Evolutionary conservation across 2,888 invertebrate species (phyloP).

Genomic region (Chouioia cunea): DNA sequence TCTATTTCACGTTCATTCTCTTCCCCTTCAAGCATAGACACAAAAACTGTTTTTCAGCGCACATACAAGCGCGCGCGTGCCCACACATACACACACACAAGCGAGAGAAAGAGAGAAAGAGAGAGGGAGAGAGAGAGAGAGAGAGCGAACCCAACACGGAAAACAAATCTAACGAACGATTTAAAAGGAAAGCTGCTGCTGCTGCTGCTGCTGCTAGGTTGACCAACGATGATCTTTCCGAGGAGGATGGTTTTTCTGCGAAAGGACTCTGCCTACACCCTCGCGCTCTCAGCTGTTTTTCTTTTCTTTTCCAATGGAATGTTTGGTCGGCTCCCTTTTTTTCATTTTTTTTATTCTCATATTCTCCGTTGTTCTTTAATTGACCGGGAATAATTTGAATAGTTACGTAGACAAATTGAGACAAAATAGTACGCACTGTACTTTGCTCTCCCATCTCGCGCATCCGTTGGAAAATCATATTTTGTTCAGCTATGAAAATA

Average conservation of each 20-base stretch:
- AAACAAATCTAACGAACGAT: conserved; percentile 38
- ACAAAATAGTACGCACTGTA: conserved; percentile 2
- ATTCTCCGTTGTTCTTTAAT: conserved; percentile 24
- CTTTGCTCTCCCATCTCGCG: too few species aligned
- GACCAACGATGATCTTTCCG: not conserved
- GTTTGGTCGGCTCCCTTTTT: conserved; percentile 14
- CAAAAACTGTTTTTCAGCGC: conserved; percentile 17
- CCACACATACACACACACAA: too few species aligned
- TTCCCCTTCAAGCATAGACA: conserved; percentile 15
- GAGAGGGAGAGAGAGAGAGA: too few species aligned
- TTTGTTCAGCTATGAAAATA: too few species aligned
- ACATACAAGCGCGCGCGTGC: too few species aligned
- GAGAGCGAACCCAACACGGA: not conserved
- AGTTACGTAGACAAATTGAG: conserved; percentile 17
- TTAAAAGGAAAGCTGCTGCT: conserved; percentile 29
- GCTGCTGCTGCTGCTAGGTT: not conserved
- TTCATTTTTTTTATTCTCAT: not conserved
- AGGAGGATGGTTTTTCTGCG: conserved; percentile 26
- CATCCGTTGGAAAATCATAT: too few species aligned
- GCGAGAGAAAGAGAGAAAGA: too few species aligned
- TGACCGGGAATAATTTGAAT: conserved; percentile 20
- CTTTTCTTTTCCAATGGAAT: conserved; percentile 12
- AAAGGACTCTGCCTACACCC: conserved; percentile 19
- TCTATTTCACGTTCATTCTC: conserved; percentile 6
- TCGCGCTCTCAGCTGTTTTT: conserved; percentile 24